Base-by-base conservation (phyloP, 2,888 invertebrate genomes). In the Meandrusa payeni region DNA sequence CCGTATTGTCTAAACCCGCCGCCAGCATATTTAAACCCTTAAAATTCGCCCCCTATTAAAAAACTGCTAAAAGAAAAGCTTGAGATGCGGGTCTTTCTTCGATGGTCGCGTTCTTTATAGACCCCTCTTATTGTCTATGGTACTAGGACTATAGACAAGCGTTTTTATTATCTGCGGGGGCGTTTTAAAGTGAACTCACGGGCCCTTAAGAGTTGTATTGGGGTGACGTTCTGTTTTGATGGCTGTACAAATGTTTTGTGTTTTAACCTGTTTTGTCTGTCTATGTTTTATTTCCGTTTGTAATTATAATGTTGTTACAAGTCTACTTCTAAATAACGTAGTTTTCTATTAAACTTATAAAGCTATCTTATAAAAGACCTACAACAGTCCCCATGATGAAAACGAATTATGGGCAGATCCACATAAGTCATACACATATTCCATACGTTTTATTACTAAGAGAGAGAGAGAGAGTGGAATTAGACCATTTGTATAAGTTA, bases 111-210 rank as follows among this genome's bases (percentile, higher is more conserved):
- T 62, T 62, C 50, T 47, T 59, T 76, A 80, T 74, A 69, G 69
- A 67, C 61, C 65, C 70, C 71, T 69, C 73, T 78, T 78, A 82
- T 83, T 82, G 83, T 85, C 82, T 82, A 78, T 70, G 69, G 76
- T 69, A 58, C 58, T 61, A 52, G 59, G 58, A 57, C 53, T 59
- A 76, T 65, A 81, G 80, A 78, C 77, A 76, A 75, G 74, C 71
- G 73, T 82, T 85, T 86, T 85, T 86, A 83, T 85, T 80, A 77
- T 81, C 85, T 77, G 80, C 62, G 77, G 82, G 79, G 80, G 70
- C 66, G 64, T 67, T 80, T 82, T 80, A 79, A 77, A 79, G 64
- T 64, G 74, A 64, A 57, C 59, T 57, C 51, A 48, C 68, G 63
- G 65, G 69, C 70, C 73, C 76, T 76, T 76, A 78, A 81, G 78